Conservation (phyloP, 2,797 vertebrate species). For the Mormyrus proboscirostris region DNA sequence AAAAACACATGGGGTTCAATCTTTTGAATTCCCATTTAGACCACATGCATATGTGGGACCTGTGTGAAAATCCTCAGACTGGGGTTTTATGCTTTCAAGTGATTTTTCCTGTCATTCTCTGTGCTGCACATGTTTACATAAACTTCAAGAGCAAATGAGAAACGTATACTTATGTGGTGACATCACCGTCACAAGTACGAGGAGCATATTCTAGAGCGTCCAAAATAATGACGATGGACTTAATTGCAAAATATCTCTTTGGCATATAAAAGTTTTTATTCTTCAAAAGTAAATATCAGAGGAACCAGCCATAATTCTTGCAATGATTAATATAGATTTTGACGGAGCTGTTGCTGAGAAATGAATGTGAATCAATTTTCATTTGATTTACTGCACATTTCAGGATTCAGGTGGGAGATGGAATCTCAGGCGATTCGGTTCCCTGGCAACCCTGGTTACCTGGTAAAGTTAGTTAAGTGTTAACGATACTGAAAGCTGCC, state of each 20-base stretch:
- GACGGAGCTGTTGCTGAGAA: neutral
- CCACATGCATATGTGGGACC: constrained; percentile 6
- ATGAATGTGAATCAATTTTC: neutral
- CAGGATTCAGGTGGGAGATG: neutral
- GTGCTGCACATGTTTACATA: constrained; percentile 12
- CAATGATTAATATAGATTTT: neutral
- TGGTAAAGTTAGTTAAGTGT: neutral
- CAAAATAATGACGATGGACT: neutral
- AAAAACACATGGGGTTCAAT: neutral
- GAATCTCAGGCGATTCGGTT: neutral
- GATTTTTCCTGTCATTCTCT: constrained; percentile 10
- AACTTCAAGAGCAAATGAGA: constrained; percentile 9
- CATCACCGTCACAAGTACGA: neutral
- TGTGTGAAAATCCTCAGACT: neutral
- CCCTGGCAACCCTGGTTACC: neutral
- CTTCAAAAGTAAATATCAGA: neutral
- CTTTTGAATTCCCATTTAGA: constrained; percentile 2
- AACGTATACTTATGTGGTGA: neutral
- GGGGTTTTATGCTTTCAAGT: neutral
- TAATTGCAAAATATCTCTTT: neutral
- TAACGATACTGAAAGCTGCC: neutral
- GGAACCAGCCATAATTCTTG: neutral
- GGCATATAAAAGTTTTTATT: neutral
- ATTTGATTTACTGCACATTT: neutral
- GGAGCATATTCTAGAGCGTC: neutral